Percentiles rank a stretch among this genome's conserved stretches.
These are phyloP conservation scores for Salminus brasiliensis DNA, from an alignment of 2,113 vertebrate species.

Conservation along the genomic window DNA sequence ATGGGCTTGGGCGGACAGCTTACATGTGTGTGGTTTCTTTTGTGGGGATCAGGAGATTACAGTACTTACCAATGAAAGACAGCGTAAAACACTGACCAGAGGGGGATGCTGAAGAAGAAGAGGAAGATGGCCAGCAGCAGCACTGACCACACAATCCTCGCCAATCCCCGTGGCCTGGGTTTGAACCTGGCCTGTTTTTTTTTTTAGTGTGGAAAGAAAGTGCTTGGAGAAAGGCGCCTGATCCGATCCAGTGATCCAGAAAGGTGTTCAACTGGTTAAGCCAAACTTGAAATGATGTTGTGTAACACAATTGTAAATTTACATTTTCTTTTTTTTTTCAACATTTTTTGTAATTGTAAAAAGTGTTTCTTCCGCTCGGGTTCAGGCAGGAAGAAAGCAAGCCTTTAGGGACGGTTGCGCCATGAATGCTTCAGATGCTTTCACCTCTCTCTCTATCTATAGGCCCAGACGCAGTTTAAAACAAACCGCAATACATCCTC, in stretches of 20 bases:
- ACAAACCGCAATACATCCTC: conserved; percentile 64
- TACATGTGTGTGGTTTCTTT: conserved; percentile 32
- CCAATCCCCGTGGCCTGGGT: neutral
- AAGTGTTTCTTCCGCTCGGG: neutral
- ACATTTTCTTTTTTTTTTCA: neutral
- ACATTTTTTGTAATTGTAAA: neutral
- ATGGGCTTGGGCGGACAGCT: conserved; percentile 51
- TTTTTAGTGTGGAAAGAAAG: neutral
- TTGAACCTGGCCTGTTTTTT: too few relatives aligned
- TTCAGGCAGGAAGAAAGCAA: neutral
- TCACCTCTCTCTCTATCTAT: conserved; percentile 57
- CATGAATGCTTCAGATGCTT: neutral
- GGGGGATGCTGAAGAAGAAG: neutral
- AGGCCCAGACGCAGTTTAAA: conserved; percentile 55
- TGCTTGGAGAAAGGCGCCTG: neutral
- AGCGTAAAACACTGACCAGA: conserved; percentile 28
- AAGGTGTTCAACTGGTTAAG: neutral
- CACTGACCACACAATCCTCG: neutral
- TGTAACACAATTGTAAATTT: neutral
- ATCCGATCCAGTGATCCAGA: neutral
- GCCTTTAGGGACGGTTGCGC: neutral
- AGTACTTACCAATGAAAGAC: conserved; percentile 52
- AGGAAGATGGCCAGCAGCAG: neutral
- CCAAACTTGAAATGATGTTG: neutral
- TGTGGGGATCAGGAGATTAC: conserved; percentile 64